Evolutionary conservation across 2,888 invertebrate species (phyloP).

Genomic region (Anoncus sp.): DNA sequence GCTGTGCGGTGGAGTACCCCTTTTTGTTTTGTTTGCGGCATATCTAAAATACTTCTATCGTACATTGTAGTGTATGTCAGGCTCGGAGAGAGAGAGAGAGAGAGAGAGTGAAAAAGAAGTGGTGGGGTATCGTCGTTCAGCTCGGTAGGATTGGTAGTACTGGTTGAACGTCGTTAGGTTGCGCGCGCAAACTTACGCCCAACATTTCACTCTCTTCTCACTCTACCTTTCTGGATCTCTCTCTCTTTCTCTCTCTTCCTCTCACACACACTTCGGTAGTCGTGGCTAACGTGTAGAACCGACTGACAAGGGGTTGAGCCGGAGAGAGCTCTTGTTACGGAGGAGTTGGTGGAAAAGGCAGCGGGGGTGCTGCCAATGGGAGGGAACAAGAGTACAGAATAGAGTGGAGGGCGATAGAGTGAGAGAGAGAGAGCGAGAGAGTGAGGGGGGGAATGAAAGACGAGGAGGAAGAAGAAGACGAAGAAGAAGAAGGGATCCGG

Average conservation of each 20-base stretch:
- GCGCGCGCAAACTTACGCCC: constrained; percentile 62
- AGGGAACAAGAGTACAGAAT: constrained; percentile 53
- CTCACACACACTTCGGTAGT: too few species aligned
- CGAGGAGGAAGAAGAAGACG: constrained; percentile 40
- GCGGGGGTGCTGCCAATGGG: constrained; percentile 51
- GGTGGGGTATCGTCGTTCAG: constrained; percentile 21
- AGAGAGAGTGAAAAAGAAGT: too few species aligned
- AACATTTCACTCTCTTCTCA: constrained; percentile 33
- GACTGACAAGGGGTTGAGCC: constrained; percentile 61
- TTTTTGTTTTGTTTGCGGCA: constrained; percentile 29
- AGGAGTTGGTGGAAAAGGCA: constrained; percentile 44
- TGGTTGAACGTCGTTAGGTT: constrained; percentile 43
- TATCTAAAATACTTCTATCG: constrained; percentile 41
- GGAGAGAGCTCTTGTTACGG: constrained; percentile 54
- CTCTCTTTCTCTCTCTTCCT: constrained; percentile 8
- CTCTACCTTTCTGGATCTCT: constrained; percentile 17
- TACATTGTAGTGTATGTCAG: constrained; percentile 38
- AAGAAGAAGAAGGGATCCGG: constrained; percentile 43
- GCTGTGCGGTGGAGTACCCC: constrained; percentile 18
- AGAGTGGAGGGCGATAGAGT: constrained; percentile 45
- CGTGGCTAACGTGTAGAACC: constrained; percentile 47
- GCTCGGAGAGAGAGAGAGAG: background rate
- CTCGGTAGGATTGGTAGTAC: constrained; percentile 41
- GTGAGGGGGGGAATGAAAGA: constrained; percentile 39
- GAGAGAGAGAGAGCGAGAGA: constrained; percentile 40